Evolutionary conservation across 2,797 vertebrate genomes (phyloP), one percentile per base, ranked within the genome.

Genomic region (Pelodytes ibericus): DNA sequence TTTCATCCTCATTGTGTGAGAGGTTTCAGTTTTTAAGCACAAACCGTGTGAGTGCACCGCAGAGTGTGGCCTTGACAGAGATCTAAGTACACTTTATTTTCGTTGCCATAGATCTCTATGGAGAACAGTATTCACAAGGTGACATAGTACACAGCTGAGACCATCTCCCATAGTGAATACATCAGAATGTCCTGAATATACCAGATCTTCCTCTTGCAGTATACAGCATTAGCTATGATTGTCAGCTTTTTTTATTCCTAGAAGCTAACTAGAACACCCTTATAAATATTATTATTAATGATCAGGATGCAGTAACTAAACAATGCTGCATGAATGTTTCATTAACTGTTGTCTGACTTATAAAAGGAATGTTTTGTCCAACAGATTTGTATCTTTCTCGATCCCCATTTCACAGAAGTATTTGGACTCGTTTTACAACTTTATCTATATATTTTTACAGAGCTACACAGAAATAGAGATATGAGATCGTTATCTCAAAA

Each of bases 21-120:
- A 67, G 62, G 56, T 78, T 68, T 58, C 62, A 68, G 76, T 68
- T 25, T 78, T 79, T 73, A 44, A 57, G 57, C 71, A 79, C 41
- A 57, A 67, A 72, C 58, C 27, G 70, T 66, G 57, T 44, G 64
- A 73, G 62, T 53, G 70, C 56, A 30, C 39, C 5, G 56, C 41
- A 62, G 53, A 73, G 53, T 64, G 27, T 57, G 44, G 63, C 76
- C 44, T 73, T 72, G 63, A 73, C 76, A 79, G 63, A 73, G 76
- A 79, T 79, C 71, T 79, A 73, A 73, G 71, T 63, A 60, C 39
- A 30, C 25, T 18, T 65, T 67, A 57, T 59, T 69, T 68, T 68
- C 51, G 57, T 72, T 79, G 64, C 68, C 76, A 73, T 22, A 30
- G 20, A 73, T 79, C 63, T 79, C 41, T 20, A 39, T 41, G 71